Evolutionary conservation across 2,113 vertebrate species (phyloP), one percentile per base, ranked within the genome.

Genomic region (Scomber japonicus): DNA sequence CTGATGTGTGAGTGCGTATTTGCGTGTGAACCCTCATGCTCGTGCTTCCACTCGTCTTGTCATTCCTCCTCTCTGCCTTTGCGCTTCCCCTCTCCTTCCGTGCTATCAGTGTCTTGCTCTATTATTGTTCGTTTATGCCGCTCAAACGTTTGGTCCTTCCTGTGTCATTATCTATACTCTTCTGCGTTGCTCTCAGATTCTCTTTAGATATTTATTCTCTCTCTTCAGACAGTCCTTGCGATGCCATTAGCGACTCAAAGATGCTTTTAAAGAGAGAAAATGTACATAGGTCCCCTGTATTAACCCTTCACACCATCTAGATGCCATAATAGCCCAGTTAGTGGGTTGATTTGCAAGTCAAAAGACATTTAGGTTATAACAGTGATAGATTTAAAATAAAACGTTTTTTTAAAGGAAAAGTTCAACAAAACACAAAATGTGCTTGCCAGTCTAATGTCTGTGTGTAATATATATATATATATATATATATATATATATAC

Each of bases 111-210:
- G 14, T 68, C 51, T 69, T 27, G 1, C 16, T 64, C 66, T 11
- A 24, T 68, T 69, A 67, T 24, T 75, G 46, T 78, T 71, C 3
- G 0, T 51, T 75, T 59, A 13, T 53, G 50, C 53, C 15, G 4
- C 9, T 15, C 30, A 89, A 79, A 85, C 67, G 73, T 83, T 63
- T 71, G 14, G 27, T 60, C 65, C 75, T 65, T 67, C 64, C 19
- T 31, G 2, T 13, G 45, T 62, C 40, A 59, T 66, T 61, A 67
- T 64, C 13, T 15, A 21, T 44, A 40, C 45, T 61, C 31, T 14
- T 59, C 51, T 75, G 14, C 56, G 65, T 19, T 9, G 3, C 27
- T 53, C 45, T 70, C 56, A 60, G 48, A 75, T 56, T 68, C 6
- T 56, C 68, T 78, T 78, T 11, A 24, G 35, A 50, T 49, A 40